Evolutionary conservation across 2,888 invertebrate species (phyloP), one percentile per base, ranked within the genome.

Genomic region (Belgica antarctica): DNA sequence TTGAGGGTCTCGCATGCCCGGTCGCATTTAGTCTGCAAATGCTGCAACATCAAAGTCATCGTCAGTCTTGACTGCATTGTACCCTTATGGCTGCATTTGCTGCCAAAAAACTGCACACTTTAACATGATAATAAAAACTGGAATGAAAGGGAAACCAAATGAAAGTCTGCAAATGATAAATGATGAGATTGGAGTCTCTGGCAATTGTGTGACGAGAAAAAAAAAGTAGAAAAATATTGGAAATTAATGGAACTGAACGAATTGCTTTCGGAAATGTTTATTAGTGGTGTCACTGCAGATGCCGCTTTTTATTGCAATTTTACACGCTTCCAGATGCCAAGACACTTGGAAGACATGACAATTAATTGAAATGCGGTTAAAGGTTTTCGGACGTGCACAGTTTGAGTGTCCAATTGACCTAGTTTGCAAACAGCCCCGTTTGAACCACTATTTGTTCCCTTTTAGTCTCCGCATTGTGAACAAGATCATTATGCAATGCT

Each of bases 51-150:
- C 17, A 52, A 52, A 52, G 52, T 52, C 17, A 31, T 10, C 10
- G 4, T 41, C 41, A 4, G 41, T 10, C 41, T 41, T 15, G n/a
- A n/a, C n/a, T n/a, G n/a, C n/a, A n/a, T n/a, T 4, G 31, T 31
- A 12, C n/a, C 41, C 10, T 41, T n/a, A 2, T 52, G 52, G 7
- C 52, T 52, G 17, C 52, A 17, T n/a, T 52, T n/a, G 17, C 12
- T 17, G 17, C 22, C 52, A 3, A 22, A 52, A 52, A 52, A 52
- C 22, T 19, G 52, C 52, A 52, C 63, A 63, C 63, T 63, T 63
- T 63, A 63, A 63, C 36, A 63, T 36, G 63, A 63, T 63, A 22
- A 63, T 63, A 63, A 63, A 36, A 62, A 62, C 19, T 62, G 63
- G 24, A 34, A 24, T 24, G 63, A 34, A 63, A 36, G 63, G 63